Evolutionary conservation across 2,797 vertebrate species (phyloP).

Genomic region (Scyliorhinus canicula): DNA sequence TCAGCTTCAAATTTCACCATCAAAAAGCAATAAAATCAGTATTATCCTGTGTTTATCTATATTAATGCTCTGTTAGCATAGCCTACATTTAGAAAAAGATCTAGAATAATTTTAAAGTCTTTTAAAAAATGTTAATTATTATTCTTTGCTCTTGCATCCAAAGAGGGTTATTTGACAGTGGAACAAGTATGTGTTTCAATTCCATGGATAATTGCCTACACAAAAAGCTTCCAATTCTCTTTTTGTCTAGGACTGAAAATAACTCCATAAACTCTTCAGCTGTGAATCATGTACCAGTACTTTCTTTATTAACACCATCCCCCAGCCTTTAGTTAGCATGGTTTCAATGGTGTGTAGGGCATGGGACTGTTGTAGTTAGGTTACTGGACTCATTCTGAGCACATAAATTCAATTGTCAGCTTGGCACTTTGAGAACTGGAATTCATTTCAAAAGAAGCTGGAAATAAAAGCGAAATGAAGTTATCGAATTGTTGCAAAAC

Average conservation of each 20-base stretch:
- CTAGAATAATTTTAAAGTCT: not conserved
- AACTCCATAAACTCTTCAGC: not conserved
- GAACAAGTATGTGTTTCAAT: not conserved
- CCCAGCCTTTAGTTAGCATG: not conserved
- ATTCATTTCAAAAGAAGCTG: not conserved
- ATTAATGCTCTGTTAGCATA: no score
- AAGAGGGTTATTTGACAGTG: not conserved
- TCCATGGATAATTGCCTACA: not conserved
- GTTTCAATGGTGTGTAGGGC: not conserved
- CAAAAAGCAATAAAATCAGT: no score
- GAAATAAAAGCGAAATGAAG: not conserved
- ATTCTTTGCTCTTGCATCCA: not conserved
- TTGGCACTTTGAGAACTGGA: not conserved
- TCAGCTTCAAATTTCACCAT: no score
- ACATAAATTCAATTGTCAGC: not conserved
- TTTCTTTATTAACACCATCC: not conserved
- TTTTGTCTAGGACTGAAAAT: not conserved
- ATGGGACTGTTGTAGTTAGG: not conserved
- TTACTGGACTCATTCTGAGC: not conserved
- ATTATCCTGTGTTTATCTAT: no score
- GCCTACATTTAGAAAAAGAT: not conserved
- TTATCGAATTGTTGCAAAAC: not conserved
- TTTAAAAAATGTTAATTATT: not conserved
- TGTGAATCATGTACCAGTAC: not conserved
- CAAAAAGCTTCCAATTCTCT: not conserved